A percentile compares a stretch with the other conserved stretches of the same genome.
phyloP scores from a whole-genome alignment of 2,113 vertebrate genomes.

The Syngnathus typhle region DNA sequence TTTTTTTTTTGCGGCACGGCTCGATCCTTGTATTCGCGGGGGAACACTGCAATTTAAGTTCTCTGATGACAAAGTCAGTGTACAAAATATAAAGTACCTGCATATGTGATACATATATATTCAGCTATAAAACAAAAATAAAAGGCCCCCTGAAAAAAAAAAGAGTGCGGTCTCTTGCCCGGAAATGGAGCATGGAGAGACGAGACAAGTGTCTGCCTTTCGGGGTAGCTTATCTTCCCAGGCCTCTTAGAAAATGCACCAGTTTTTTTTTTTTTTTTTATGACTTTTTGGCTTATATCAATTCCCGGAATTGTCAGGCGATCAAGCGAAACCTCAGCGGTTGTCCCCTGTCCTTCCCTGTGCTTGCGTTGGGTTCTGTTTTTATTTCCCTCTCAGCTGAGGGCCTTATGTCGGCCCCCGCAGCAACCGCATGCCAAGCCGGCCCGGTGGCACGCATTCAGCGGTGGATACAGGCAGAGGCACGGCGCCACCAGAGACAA shows the following conservation, averaged over 20 bases:
- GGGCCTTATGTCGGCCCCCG: constrained; percentile 92
- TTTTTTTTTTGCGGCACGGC: background rate
- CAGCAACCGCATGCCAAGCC: constrained; percentile 90
- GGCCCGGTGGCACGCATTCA: constrained; percentile 90
- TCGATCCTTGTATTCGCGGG: background rate
- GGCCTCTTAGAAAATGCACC: constrained; percentile 62
- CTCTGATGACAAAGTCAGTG: constrained; percentile 65
- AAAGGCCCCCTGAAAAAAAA: constrained; percentile 56
- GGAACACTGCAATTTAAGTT: constrained; percentile 59
- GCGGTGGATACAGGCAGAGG: constrained; percentile 97
- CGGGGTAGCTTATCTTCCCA: constrained; percentile 69
- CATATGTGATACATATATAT: constrained; percentile 69
- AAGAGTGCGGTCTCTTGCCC: constrained; percentile 54
- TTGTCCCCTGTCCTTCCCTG: constrained; percentile 44
- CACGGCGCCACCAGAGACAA: constrained; percentile 93
- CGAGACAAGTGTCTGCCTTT: constrained; percentile 56
- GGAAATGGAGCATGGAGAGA: constrained; percentile 56
- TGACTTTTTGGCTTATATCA: constrained; percentile 58
- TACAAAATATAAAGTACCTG: constrained; percentile 73
- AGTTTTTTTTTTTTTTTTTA: constrained; percentile 2
- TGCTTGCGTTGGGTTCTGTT: constrained; percentile 53
- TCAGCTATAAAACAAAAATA: constrained; percentile 56
- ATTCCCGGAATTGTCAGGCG: constrained; percentile 63
- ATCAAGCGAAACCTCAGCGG: constrained; percentile 53
- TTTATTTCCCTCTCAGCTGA: constrained; percentile 69